Conservation (phyloP, 2,113 vertebrate genomes). For the Hippocampus mohnikei region DNA sequence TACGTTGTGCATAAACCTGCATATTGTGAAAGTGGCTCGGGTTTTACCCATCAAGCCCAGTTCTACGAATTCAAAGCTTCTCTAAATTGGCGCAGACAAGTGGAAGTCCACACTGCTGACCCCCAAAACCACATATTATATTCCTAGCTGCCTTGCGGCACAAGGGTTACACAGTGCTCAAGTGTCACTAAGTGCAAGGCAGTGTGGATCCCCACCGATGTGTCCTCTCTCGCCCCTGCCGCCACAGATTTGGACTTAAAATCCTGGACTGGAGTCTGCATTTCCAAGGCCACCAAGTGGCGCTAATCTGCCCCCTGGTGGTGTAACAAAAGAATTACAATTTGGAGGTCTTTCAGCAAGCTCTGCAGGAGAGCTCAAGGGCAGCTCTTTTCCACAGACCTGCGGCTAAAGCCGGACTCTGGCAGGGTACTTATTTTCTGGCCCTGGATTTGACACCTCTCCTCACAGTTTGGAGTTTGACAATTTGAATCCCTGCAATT, state of each 20-base stretch:
- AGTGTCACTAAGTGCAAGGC: constrained; percentile 23
- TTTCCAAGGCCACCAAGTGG: background rate
- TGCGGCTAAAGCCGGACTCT: too few species aligned
- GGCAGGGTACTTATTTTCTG: too few species aligned
- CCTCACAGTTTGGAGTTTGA: too few species aligned
- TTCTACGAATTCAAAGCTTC: background rate
- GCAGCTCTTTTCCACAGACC: too few species aligned
- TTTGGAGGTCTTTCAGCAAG: background rate
- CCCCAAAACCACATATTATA: constrained; percentile 26
- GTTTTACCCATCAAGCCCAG: background rate
- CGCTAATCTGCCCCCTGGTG: constrained; percentile 43
- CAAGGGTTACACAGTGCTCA: constrained; percentile 23
- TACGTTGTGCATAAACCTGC: background rate
- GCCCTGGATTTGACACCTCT: too few species aligned
- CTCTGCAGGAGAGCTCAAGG: too few species aligned
- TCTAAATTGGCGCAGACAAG: constrained; percentile 6
- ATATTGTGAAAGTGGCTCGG: background rate
- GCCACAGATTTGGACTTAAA: background rate
- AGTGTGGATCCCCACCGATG: constrained; percentile 14
- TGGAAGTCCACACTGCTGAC: background rate
- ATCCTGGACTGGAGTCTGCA: background rate
- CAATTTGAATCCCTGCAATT: too few species aligned
- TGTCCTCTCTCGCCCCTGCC: constrained; percentile 26
- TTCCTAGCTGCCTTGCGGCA: constrained; percentile 34
- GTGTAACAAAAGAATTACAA: background rate